These are phyloP conservation scores for Anthopleura sola DNA, from an alignment of 64 coral and sea anemone genomes.

Conservation along the genomic window DNA sequence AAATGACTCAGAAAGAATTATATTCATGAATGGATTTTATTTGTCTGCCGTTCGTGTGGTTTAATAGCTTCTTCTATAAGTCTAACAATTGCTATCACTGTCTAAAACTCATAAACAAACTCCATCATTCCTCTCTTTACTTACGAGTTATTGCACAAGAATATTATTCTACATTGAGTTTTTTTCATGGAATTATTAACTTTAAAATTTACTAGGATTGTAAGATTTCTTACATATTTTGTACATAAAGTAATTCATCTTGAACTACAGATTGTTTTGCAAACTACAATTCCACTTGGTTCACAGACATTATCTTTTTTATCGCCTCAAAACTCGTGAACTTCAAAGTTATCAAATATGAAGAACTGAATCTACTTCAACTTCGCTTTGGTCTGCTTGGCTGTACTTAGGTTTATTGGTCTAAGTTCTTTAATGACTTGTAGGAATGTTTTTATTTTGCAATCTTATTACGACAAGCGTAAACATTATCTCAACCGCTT, in stretches of 20 bases:
- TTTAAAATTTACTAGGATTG: background rate
- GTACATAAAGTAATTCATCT: background rate
- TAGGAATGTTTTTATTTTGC: background rate
- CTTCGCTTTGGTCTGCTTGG: constrained; percentile 4
- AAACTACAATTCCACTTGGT: background rate
- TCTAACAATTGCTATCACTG: background rate
- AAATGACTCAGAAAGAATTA: background rate
- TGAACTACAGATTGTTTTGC: background rate
- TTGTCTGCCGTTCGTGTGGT: background rate
- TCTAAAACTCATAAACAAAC: background rate
- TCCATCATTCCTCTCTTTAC: background rate
- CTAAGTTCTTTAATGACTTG: constrained; percentile 6
- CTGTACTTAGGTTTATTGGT: background rate
- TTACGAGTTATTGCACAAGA: background rate
- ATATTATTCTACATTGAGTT: background rate
- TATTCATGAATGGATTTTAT: background rate
- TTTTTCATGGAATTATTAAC: background rate
- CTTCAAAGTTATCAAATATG: constrained; percentile 14
- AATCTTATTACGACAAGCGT: background rate
- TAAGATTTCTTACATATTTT: background rate
- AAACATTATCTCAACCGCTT: background rate
- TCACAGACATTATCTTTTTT: background rate
- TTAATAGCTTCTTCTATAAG: background rate
- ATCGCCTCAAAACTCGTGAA: background rate
- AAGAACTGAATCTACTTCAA: background rate